A percentile compares a stretch with the other conserved stretches of the same genome.
Evolutionary conservation across 2,888 invertebrate species (phyloP).

Genomic region (Platypus cylindrus): DNA sequence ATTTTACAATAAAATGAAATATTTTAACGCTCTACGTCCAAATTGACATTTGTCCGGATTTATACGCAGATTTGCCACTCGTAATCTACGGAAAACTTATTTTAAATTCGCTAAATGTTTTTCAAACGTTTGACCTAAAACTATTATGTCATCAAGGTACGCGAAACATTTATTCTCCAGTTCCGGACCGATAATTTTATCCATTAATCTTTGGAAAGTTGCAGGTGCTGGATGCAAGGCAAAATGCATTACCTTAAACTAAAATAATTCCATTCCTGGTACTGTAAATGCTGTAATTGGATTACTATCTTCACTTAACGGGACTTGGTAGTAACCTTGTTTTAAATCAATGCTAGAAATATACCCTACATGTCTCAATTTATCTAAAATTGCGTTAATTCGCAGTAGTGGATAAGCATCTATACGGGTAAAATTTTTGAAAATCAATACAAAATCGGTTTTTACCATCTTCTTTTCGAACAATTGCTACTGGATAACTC

Average conservation of each 20-base stretch:
- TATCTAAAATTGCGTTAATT: constrained; percentile 2
- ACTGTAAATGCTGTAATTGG: constrained; percentile 23
- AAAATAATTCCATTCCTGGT: no score
- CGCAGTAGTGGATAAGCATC: no score
- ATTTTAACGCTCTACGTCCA: background rate
- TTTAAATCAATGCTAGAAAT: constrained; percentile 1
- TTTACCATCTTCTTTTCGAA: no score
- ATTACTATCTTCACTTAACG: constrained; percentile 11
- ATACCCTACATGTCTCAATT: background rate
- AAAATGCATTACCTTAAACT: constrained; percentile 20
- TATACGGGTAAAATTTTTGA: no score
- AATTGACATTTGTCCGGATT: constrained; percentile 18
- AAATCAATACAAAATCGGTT: no score
- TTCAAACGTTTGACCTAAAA: constrained; percentile 14
- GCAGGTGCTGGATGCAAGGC: constrained; percentile 22
- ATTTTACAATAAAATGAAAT: no score
- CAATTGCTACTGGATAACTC: no score
- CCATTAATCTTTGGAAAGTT: constrained; percentile 23
- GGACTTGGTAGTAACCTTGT: constrained; percentile 1
- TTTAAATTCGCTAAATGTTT: constrained; percentile 8
- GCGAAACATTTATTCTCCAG: constrained; percentile 17
- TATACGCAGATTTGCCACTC: constrained; percentile 7
- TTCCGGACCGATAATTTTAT: constrained; percentile 20
- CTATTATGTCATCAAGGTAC: constrained; percentile 22
- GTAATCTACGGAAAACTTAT: constrained; percentile 8